Evolutionary conservation across 64 coral and sea anemone genomes (phyloP).

Genomic region (Cladopsammia gracilis): DNA sequence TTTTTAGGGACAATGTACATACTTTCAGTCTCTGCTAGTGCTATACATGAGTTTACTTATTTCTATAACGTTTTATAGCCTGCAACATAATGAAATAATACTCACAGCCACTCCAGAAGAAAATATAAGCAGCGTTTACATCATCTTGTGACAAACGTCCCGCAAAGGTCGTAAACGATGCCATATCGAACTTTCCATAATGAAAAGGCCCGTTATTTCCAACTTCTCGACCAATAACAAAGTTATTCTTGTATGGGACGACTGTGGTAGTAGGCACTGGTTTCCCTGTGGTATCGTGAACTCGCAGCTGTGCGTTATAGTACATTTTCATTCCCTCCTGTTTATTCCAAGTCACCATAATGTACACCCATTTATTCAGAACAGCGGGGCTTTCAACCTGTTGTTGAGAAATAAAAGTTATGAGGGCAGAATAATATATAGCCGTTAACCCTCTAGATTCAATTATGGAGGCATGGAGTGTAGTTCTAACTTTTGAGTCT

Average conservation of each 20-base stretch:
- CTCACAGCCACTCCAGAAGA: conserved; percentile 92
- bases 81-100: neutral
- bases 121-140: conserved; percentile 85
- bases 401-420: neutral
- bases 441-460: too few species aligned
- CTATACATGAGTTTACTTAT: neutral
- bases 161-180: conserved; percentile 85
- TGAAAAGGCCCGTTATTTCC: conserved; percentile 77
- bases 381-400: conserved; percentile 60
- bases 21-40: too few species aligned
- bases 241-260: conserved; percentile 57
- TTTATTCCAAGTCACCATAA: conserved; percentile 86
- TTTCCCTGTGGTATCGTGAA: conserved; percentile 74
- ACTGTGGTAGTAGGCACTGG: conserved; percentile 63
- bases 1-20: too few species aligned
- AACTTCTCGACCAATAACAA: conserved; percentile 79
- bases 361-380: conserved; percentile 74
- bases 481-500: too few species aligned
- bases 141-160: conserved; percentile 74
- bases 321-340: conserved; percentile 84
- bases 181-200: conserved; percentile 59
- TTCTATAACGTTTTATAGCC: too few species aligned
- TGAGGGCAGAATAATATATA: neutral
- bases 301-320: conserved; percentile 58
- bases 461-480: too few species aligned